These are phyloP conservation scores for Electrona antarctica DNA, from an alignment of 2,113 vertebrate species.

Conservation along the genomic window DNA sequence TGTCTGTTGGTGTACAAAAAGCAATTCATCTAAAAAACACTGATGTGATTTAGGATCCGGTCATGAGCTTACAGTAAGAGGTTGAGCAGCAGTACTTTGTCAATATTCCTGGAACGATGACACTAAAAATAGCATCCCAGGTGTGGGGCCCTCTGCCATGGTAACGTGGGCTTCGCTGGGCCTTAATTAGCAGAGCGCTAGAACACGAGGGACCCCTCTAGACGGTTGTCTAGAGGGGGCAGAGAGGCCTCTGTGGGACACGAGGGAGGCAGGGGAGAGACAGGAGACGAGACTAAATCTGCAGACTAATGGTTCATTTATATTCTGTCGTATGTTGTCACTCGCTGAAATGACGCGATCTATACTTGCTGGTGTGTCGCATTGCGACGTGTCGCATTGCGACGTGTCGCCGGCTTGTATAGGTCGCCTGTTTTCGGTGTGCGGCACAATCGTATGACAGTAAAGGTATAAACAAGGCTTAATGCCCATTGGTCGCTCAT, in stretches of 20 bases:
- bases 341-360: too few species aligned
- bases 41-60: not conserved
- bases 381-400: too few species aligned
- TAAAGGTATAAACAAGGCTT: too few species aligned
- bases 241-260: slow-evolving; percentile 34
- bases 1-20: not conserved
- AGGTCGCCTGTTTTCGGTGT: too few species aligned
- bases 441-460: too few species aligned
- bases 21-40: too few species aligned
- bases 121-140: slow-evolving; percentile 67
- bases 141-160: slow-evolving; percentile 62
- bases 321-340: not conserved
- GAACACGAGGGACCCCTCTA: slow-evolving; percentile 51
- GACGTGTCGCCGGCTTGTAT: too few species aligned
- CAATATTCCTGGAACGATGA: slow-evolving; percentile 42
- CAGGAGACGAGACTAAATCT: slow-evolving; percentile 15
- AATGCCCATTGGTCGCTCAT: not conserved
- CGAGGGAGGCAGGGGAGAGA: slow-evolving; percentile 6
- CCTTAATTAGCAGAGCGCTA: slow-evolving; percentile 66
- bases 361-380: too few species aligned
- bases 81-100: slow-evolving; percentile 14
- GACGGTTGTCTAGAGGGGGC: slow-evolving; percentile 38
- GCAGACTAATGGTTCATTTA: slow-evolving; percentile 38
- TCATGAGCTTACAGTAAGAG: slow-evolving; percentile 29
- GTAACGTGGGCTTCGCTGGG: slow-evolving; percentile 60